phyloP scores from a whole-genome alignment of 2,113 vertebrate genomes.

The Tyto alba region DNA sequence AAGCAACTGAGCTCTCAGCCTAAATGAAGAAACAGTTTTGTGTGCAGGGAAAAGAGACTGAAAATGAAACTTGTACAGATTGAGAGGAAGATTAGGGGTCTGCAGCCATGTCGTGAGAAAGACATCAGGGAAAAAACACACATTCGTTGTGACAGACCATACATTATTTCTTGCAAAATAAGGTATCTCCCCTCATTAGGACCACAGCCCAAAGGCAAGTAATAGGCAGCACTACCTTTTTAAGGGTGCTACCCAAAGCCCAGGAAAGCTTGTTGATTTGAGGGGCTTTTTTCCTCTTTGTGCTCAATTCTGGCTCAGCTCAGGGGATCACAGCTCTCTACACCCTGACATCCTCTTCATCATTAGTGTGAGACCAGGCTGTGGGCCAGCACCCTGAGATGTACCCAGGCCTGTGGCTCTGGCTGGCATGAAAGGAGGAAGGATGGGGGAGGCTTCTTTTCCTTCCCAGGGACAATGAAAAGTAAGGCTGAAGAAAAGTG shows the following conservation, averaged over 20 bases:
- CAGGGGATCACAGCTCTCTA: neutral
- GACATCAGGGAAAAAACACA: neutral
- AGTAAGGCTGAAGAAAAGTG: neutral
- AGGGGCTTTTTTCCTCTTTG: neutral
- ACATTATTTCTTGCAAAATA: neutral
- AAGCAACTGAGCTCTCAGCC: neutral
- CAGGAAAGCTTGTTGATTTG: neutral
- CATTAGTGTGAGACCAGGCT: fast-evolving
- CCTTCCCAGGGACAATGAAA: neutral
- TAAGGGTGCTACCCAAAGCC: neutral
- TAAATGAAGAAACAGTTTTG: neutral
- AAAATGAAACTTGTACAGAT: neutral
- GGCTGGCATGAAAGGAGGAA: neutral
- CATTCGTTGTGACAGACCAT: neutral
- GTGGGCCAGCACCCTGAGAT: neutral
- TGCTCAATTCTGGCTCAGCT: neutral
- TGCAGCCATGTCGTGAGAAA: fast-evolving
- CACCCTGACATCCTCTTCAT: neutral
- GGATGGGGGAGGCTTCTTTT: neutral
- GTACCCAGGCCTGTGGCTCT: neutral
- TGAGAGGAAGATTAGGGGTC: neutral
- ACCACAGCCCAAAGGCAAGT: neutral
- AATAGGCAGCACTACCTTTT: fast-evolving
- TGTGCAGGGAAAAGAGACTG: neutral
- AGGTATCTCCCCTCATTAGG: fast-evolving